A percentile compares a stretch with the other conserved stretches of the same genome.
phyloP scores from a whole-genome alignment of 2,888 invertebrate species.

The Argyresthia albistria region DNA sequence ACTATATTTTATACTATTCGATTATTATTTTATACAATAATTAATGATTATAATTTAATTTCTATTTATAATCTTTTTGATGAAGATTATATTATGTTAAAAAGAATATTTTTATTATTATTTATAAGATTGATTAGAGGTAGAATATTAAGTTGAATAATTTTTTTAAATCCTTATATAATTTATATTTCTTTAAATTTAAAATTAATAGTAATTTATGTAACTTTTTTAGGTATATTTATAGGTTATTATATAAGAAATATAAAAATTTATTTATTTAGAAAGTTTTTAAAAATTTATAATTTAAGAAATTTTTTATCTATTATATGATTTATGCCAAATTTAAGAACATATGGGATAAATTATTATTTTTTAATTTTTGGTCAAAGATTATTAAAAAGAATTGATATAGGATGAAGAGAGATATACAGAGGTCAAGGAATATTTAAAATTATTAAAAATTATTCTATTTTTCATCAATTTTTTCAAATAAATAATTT shows the following conservation, averaged over 20 bases:
- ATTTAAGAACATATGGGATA: slow-evolving; percentile 53
- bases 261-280: slow-evolving; percentile 46
- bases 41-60: slow-evolving; percentile 58
- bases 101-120: slow-evolving; percentile 58
- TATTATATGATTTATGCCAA: slow-evolving; percentile 70
- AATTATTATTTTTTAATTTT: slow-evolving; percentile 55
- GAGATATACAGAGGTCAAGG: slow-evolving; percentile 57
- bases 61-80: slow-evolving; percentile 60
- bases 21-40: slow-evolving; percentile 67
- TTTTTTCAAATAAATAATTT: slow-evolving; percentile 58
- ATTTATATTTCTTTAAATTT: slow-evolving; percentile 66
- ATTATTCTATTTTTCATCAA: slow-evolving; percentile 44
- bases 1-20: slow-evolving; percentile 73
- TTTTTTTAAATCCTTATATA: slow-evolving; percentile 64
- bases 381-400: slow-evolving; percentile 45
- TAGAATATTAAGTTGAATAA: slow-evolving; percentile 64
- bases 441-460: slow-evolving; percentile 40
- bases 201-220: slow-evolving; percentile 67
- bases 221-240: slow-evolving; percentile 47
- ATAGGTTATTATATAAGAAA: slow-evolving; percentile 54
- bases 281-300: slow-evolving; percentile 47
- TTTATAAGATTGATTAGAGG: slow-evolving; percentile 68
- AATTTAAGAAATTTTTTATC: slow-evolving; percentile 36
- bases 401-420: slow-evolving; percentile 62
- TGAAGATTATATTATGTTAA: slow-evolving; percentile 59